Percentiles rank a stretch among this genome's conserved stretches.
phyloP scores from a whole-genome alignment of 2,888 invertebrate species.

The Mylabris sibirica region DNA sequence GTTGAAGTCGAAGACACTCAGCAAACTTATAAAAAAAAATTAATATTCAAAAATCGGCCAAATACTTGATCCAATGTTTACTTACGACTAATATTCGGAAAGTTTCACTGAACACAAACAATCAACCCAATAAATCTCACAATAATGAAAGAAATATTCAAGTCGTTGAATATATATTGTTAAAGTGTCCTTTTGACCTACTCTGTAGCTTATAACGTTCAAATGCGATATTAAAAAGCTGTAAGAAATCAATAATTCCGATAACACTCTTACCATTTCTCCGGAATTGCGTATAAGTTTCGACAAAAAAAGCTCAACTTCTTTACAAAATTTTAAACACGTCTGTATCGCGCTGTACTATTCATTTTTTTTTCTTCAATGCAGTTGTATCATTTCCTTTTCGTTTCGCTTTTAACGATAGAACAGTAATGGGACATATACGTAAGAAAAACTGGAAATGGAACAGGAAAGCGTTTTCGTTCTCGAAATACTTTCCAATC shows the following conservation, averaged over 20 bases:
- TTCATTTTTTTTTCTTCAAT: background rate
- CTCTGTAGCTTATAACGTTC: background rate
- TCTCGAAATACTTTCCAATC: background rate
- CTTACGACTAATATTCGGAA: constrained; percentile 19
- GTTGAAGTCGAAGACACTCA: background rate
- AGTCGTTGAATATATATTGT: constrained; percentile 43
- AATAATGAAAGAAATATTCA: constrained; percentile 49
- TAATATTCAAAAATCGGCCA: constrained; percentile 29
- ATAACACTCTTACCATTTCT: constrained; percentile 11
- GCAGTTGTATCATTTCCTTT: constrained; percentile 1
- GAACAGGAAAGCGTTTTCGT: background rate
- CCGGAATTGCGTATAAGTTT: background rate
- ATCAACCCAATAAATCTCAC: constrained; percentile 43
- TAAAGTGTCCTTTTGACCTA: constrained; percentile 33
- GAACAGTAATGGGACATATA: background rate
- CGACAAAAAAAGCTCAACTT: background rate
- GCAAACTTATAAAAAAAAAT: background rate
- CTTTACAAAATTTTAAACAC: background rate
- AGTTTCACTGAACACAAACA: constrained; percentile 23
- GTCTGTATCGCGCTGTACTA: background rate
- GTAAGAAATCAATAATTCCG: constrained; percentile 27
- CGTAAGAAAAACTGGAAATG: background rate
- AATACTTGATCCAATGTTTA: constrained; percentile 30
- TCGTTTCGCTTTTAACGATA: background rate
- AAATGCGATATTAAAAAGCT: constrained; percentile 16